phyloP scores from a whole-genome alignment of 2,113 vertebrate species.

The Triplophysa tibetana region DNA sequence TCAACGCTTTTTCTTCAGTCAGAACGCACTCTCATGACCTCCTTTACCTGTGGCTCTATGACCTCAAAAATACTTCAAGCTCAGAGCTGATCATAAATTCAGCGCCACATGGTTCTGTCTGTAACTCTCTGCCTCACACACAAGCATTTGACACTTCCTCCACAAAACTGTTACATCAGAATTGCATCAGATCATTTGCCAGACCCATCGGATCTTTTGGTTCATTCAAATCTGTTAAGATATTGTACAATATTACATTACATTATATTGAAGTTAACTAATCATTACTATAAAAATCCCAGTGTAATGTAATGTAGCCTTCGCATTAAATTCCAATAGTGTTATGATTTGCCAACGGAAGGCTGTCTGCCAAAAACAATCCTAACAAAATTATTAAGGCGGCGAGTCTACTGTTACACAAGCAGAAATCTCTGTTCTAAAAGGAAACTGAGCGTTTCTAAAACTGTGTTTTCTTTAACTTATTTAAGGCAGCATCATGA shows the following conservation, averaged over 20 bases:
- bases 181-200: not conserved
- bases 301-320: not conserved
- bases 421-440: not conserved
- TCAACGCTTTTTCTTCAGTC: constrained; percentile 19
- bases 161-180: not conserved
- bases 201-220: not conserved
- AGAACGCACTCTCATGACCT: not conserved
- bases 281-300: not conserved
- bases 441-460: not conserved
- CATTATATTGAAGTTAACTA: not conserved
- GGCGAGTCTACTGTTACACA: not conserved
- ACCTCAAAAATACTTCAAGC: not conserved
- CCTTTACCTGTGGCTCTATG: constrained; percentile 2
- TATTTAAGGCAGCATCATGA: not conserved
- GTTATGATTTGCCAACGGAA: no score
- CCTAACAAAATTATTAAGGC: not conserved
- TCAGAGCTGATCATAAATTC: constrained; percentile 19
- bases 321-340: not conserved
- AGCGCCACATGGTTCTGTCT: constrained; percentile 1
- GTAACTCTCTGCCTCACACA: not conserved
- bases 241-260: not conserved
- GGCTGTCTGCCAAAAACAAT: not conserved
- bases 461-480: no score
- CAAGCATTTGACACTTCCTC: not conserved
- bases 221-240: not conserved